Percentiles rank a stretch among this genome's conserved stretches.
phyloP scores from a whole-genome alignment of 1,140 invertebrate genomes.

The Heliothis virescens region DNA sequence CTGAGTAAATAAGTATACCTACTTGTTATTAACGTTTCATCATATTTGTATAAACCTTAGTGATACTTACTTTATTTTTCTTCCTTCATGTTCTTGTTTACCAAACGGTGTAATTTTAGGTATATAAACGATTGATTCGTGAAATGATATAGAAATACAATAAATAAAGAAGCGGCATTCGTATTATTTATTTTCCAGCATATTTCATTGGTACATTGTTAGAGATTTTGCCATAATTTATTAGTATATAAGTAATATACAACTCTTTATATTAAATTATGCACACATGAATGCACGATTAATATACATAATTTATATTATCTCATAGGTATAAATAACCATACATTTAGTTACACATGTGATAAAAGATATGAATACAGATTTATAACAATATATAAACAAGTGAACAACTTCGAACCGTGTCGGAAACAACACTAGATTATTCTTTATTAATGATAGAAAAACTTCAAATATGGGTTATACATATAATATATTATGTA shows the following conservation, averaged over 20 bases:
- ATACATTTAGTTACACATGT: constrained; percentile 71
- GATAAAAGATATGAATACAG: constrained; percentile 82
- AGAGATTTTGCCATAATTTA: constrained; percentile 74
- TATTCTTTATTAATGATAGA: constrained; percentile 78
- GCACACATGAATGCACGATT: constrained; percentile 79
- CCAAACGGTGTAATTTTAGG: not conserved
- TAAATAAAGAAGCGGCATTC: constrained; percentile 84
- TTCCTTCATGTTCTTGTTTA: not conserved
- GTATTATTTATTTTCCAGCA: constrained; percentile 84
- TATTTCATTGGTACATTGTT: constrained; percentile 84
- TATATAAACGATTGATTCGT: not conserved
- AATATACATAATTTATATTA: constrained; percentile 81
- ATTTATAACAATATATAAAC: constrained; percentile 83
- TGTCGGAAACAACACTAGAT: constrained; percentile 79
- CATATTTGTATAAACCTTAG: not conserved
- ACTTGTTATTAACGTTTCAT: too few relatives aligned
- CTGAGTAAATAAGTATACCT: too few relatives aligned
- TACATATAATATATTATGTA: constrained; percentile 66
- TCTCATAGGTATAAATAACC: constrained; percentile 78
- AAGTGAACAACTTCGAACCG: constrained; percentile 82
- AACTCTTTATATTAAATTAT: constrained; percentile 80
- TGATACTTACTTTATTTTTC: not conserved
- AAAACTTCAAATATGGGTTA: constrained; percentile 78
- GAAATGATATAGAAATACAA: constrained; percentile 67
- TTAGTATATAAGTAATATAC: constrained; percentile 79